Percentiles rank a stretch among this genome's conserved stretches.
Conservation (phyloP, 2,888 invertebrate genomes). For the Macrophya annulata region DNA sequence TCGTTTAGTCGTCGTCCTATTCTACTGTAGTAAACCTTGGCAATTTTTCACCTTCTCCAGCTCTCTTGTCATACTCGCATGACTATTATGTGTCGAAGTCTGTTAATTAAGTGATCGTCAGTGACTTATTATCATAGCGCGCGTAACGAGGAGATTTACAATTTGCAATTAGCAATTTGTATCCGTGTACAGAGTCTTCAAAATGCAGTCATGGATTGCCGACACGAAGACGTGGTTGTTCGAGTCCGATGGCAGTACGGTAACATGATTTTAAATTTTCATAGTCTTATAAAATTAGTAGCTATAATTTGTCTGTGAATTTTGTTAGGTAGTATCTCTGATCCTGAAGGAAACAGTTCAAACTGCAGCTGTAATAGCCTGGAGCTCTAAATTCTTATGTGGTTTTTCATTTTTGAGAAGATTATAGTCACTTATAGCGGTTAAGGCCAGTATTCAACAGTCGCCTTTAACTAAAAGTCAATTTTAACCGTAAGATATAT, state of each 20-base stretch:
- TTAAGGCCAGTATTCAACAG: too few relatives aligned
- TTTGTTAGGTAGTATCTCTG: background rate
- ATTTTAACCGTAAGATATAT: too few relatives aligned
- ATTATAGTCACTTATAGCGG: background rate
- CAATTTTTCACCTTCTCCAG: background rate
- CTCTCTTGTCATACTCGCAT: background rate
- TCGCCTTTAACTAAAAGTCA: too few relatives aligned
- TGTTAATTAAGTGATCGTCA: background rate
- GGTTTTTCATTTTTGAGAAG: background rate
- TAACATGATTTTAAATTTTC: slow-evolving; percentile 61
- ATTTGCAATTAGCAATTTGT: background rate
- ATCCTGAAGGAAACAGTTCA: background rate
- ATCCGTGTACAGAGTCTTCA: background rate
- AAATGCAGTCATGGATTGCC: slow-evolving; percentile 71
- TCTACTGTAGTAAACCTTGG: background rate
- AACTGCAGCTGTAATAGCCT: too few relatives aligned
- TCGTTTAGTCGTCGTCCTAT: background rate
- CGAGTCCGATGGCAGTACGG: slow-evolving; percentile 67
- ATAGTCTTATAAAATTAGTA: background rate
- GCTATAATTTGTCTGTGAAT: background rate
- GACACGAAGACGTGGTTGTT: slow-evolving; percentile 71
- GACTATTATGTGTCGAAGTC: slow-evolving; percentile 2
- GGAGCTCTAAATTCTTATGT: background rate
- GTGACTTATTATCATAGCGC: background rate
- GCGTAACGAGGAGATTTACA: background rate